These are phyloP conservation scores for Aphelinus atriplicis DNA, from an alignment of 1,140 invertebrate species.

Conservation along the genomic window DNA sequence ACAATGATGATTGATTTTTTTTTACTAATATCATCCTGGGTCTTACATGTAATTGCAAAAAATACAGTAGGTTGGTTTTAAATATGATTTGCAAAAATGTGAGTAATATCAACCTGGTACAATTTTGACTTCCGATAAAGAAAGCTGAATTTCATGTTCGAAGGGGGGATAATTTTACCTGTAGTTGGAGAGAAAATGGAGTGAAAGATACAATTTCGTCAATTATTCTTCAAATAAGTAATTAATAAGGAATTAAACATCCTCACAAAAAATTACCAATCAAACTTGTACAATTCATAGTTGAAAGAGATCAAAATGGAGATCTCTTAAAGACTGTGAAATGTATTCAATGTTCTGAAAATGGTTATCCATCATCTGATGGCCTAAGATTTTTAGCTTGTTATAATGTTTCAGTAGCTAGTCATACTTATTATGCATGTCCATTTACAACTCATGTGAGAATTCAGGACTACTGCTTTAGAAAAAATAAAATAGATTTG, in stretches of 20 bases:
- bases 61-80: slow-evolving; percentile 51
- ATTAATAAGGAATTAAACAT: slow-evolving; percentile 11
- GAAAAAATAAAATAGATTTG: slow-evolving; percentile 51
- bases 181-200: slow-evolving; percentile 46
- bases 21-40: slow-evolving; percentile 40
- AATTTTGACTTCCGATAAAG: slow-evolving; percentile 53
- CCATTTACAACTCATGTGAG: too few species aligned
- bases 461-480: slow-evolving; percentile 59
- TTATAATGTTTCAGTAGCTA: too few species aligned
- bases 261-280: slow-evolving; percentile 20
- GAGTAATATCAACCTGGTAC: slow-evolving; percentile 49
- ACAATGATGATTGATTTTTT: too few species aligned
- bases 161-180: slow-evolving; percentile 45
- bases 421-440: too few species aligned
- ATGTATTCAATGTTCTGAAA: slow-evolving; percentile 56
- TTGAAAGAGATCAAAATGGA: slow-evolving; percentile 62
- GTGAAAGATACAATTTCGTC: too few species aligned
- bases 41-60: slow-evolving; percentile 52
- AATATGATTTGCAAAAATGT: slow-evolving; percentile 52
- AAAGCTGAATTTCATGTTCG: slow-evolving; percentile 58
- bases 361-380: too few species aligned
- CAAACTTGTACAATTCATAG: slow-evolving; percentile 48
- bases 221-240: slow-evolving; percentile 4
- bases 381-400: too few species aligned
- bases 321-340: slow-evolving; percentile 51